phyloP scores from a whole-genome alignment of 1,140 invertebrate species.

The Musca domestica region DNA sequence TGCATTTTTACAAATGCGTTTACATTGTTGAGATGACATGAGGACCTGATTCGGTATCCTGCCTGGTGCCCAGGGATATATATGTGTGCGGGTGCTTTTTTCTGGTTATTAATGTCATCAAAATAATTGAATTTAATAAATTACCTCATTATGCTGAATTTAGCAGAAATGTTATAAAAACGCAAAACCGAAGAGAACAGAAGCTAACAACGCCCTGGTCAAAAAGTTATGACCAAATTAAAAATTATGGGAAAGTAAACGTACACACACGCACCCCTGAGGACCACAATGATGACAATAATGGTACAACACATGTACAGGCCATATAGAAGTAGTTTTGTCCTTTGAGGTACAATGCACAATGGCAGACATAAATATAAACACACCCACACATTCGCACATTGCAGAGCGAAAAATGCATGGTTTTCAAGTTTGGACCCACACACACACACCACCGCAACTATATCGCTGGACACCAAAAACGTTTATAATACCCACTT shows the following conservation, averaged over 20 bases:
- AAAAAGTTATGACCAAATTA: constrained; percentile 2
- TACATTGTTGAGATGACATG: too few relatives aligned
- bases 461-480: background rate
- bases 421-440: background rate
- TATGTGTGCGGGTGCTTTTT: background rate
- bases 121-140: constrained; percentile 29
- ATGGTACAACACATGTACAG: too few relatives aligned
- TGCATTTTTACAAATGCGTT: too few relatives aligned
- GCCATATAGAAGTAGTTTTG: too few relatives aligned
- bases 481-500: background rate
- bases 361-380: too few relatives aligned
- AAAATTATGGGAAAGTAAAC: constrained; percentile 8
- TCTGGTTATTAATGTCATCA: constrained; percentile 26
- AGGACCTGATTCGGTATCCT: too few relatives aligned
- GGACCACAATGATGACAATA: too few relatives aligned
- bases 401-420: background rate
- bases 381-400: too few relatives aligned
- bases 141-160: constrained; percentile 27
- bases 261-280: too few relatives aligned
- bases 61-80: background rate
- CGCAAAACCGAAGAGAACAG: background rate
- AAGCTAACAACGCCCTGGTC: background rate
- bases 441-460: background rate
- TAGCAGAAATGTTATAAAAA: constrained; percentile 24
- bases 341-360: too few relatives aligned